A percentile compares a stretch with the other conserved stretches of the same genome.
phyloP scores from a whole-genome alignment of 2,888 invertebrate species.

The Philaethria dido region DNA sequence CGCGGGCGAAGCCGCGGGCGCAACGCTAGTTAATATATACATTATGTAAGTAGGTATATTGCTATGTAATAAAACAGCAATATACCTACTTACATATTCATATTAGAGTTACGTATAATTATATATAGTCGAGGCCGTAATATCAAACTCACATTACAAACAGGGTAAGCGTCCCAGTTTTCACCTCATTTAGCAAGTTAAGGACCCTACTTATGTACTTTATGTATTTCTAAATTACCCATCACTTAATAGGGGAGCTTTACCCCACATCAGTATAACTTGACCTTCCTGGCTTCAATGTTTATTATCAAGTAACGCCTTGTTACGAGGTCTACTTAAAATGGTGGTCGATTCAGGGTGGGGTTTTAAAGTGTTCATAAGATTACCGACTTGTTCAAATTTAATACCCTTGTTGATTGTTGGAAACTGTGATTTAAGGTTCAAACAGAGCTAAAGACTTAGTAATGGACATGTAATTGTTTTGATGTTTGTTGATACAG shows the following conservation, averaged over 20 bases:
- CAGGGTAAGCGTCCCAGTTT: slow-evolving; percentile 75
- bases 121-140: slow-evolving; percentile 12
- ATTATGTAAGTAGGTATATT: too few relatives aligned
- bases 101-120: slow-evolving; percentile 2
- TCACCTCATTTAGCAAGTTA: slow-evolving; percentile 82
- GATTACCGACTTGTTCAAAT: slow-evolving; percentile 79
- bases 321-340: slow-evolving; percentile 51
- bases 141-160: slow-evolving; percentile 54
- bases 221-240: slow-evolving; percentile 84
- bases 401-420: slow-evolving; percentile 67
- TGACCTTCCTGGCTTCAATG: slow-evolving; percentile 51
- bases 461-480: slow-evolving; percentile 19
- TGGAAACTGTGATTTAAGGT: slow-evolving; percentile 45
- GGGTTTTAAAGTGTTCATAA: slow-evolving; percentile 78
- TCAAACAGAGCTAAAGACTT: slow-evolving; percentile 17
- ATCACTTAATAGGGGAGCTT: slow-evolving; percentile 80
- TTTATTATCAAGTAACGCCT: slow-evolving; percentile 18
- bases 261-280: slow-evolving; percentile 61
- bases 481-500: background rate
- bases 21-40: too few relatives aligned
- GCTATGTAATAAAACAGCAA: background rate
- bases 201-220: slow-evolving; percentile 83
- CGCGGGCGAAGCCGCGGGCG: too few relatives aligned
- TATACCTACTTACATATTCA: background rate
- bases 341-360: slow-evolving; percentile 61